A percentile compares a stretch with the other conserved stretches of the same genome.
phyloP scores from a whole-genome alignment of 2,113 vertebrate species.

The Varanus komodoensis region DNA sequence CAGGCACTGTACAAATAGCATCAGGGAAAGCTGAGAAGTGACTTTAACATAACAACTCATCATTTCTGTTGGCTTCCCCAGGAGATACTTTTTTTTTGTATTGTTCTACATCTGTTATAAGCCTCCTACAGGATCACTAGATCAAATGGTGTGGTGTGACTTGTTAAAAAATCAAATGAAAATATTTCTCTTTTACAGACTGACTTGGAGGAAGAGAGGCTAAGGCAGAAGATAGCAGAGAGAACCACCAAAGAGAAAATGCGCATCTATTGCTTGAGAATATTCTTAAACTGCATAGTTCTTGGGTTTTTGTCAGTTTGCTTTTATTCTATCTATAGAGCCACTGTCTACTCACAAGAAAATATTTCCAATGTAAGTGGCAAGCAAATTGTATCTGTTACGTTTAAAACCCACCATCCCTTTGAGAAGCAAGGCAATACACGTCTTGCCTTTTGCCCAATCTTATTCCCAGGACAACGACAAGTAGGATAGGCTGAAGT shows the following conservation, averaged over 20 bases:
- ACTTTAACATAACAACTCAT: not conserved
- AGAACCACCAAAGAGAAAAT: slow-evolving; percentile 85
- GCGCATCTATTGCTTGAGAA: slow-evolving; percentile 86
- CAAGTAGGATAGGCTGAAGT: not conserved
- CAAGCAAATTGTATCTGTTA: not conserved
- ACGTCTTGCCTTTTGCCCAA: not conserved
- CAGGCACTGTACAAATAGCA: not conserved
- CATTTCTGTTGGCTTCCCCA: not conserved
- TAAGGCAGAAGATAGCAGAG: slow-evolving; percentile 86
- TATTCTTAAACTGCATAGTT: slow-evolving; percentile 88
- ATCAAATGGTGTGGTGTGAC: not conserved
- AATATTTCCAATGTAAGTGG: slow-evolving; percentile 74
- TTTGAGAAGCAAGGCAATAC: not conserved
- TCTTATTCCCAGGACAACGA: not conserved
- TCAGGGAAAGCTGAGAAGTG: not conserved
- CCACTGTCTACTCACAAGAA: slow-evolving; percentile 89
- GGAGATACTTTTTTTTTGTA: not conserved
- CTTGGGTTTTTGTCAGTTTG: slow-evolving; percentile 83
- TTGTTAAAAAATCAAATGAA: not conserved
- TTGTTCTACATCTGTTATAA: not conserved
- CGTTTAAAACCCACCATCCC: not conserved
- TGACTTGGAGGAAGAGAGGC: slow-evolving; percentile 92
- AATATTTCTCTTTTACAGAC: slow-evolving; percentile 74
- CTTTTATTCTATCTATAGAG: slow-evolving; percentile 92
- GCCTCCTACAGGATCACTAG: not conserved